Percentiles rank a stretch among this genome's conserved stretches.
phyloP scores from a whole-genome alignment of 92 coral and sea anemone genomes.

The Porites cylindrica region DNA sequence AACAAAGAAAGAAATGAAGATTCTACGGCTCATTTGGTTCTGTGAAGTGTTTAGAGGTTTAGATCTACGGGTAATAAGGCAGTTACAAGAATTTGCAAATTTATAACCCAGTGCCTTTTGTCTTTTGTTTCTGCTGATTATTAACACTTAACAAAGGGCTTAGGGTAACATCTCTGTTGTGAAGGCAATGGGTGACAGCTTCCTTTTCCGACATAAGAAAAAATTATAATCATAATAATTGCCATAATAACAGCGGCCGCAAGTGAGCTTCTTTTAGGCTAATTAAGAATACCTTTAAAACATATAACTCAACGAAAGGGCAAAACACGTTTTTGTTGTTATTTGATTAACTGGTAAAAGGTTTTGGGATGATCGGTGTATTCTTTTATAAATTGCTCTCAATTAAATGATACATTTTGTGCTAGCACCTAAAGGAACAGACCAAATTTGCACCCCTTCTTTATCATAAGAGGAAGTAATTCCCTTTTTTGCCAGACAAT shows the following conservation, averaged over 20 bases:
- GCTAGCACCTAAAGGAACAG: too few species aligned
- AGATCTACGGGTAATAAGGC: neutral
- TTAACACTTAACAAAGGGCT: neutral
- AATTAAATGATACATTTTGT: neutral
- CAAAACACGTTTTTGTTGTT: neutral
- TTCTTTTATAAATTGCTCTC: neutral
- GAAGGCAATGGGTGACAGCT: neutral
- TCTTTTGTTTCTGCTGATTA: neutral
- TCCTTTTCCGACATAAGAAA: neutral
- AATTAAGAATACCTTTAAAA: too few species aligned
- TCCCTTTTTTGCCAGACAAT: too few species aligned
- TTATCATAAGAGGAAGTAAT: too few species aligned
- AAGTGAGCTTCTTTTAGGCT: neutral
- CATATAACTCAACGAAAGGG: neutral
- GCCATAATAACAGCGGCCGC: neutral
- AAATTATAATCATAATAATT: neutral
- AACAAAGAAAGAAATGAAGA: neutral
- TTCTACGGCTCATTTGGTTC: neutral
- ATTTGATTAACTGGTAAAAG: neutral
- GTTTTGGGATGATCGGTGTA: neutral
- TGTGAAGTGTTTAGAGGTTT: neutral
- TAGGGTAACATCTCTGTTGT: neutral
- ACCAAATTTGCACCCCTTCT: too few species aligned
- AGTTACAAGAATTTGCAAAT: neutral
- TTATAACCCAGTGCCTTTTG: neutral